Percentiles rank a stretch among this genome's conserved stretches.
Evolutionary conservation across 2,113 vertebrate species (phyloP).

Genomic region (Pelmatolapia mariae): DNA sequence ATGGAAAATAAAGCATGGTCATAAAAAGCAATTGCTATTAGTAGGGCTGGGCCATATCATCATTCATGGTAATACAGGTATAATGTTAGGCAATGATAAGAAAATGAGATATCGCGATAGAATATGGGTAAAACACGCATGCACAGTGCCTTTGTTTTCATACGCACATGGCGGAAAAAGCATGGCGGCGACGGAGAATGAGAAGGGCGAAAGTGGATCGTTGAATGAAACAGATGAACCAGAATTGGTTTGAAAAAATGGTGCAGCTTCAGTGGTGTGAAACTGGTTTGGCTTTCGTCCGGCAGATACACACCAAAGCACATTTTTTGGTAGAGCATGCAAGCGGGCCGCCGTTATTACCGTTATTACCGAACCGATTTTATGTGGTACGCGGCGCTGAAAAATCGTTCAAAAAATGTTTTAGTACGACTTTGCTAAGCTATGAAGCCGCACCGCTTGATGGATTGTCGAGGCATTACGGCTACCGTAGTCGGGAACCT

Average conservation of each 20-base stretch:
- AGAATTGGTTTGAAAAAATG: neutral
- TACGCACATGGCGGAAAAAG: neutral
- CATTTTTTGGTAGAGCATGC: neutral
- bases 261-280: neutral
- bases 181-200: neutral
- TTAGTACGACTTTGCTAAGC: neutral
- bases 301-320: neutral
- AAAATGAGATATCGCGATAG: neutral
- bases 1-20: neutral
- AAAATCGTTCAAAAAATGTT: fast-evolving
- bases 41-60: neutral
- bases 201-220: neutral
- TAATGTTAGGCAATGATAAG: neutral
- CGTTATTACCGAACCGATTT: neutral
- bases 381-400: fast-evolving
- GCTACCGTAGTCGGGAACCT: fast-evolving
- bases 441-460: fast-evolving
- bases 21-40: neutral
- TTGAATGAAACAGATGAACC: neutral
- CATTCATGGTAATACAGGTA: fast-evolving
- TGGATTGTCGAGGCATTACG: neutral
- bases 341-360: fast-evolving
- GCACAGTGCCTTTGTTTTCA: too few species aligned
- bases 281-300: neutral
- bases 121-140: fast-evolving